Evolutionary conservation across 2,113 vertebrate species (phyloP).

Genomic region (Petrocephalus zakoni): DNA sequence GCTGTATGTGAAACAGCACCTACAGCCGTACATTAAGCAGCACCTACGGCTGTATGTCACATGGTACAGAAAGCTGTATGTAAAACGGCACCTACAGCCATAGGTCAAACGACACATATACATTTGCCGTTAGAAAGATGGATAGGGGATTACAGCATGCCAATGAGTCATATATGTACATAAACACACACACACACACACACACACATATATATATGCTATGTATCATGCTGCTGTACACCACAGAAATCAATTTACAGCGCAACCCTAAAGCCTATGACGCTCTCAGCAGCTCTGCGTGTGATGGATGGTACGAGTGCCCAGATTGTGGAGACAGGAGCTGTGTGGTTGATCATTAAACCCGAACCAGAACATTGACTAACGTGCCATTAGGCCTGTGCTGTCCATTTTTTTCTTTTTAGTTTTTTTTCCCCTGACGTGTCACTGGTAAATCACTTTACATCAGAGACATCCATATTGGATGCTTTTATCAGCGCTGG

Average conservation of each 20-base stretch:
- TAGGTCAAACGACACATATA: background rate
- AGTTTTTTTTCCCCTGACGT: background rate
- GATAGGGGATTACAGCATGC: background rate
- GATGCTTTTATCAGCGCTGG: background rate
- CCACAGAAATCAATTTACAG: slow-evolving; percentile 1
- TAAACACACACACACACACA: background rate
- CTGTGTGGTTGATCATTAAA: background rate
- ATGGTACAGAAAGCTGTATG: too few relatives aligned
- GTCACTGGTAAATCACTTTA: slow-evolving; percentile 21
- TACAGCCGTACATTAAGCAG: too few relatives aligned
- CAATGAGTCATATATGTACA: background rate
- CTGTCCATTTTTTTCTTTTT: slow-evolving; percentile 21
- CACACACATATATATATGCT: background rate
- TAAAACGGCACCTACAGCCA: background rate
- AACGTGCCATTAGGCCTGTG: background rate
- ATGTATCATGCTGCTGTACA: background rate
- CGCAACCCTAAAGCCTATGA: background rate
- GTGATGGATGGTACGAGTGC: background rate
- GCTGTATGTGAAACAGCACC: background rate
- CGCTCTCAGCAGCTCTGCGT: background rate
- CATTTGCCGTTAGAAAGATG: background rate
- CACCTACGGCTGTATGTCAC: too few relatives aligned
- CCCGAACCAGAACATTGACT: background rate
- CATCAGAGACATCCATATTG: slow-evolving; percentile 12
- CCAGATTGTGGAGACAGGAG: background rate